Base-by-base conservation (phyloP, 2,113 vertebrate genomes). In the Emydocephalus ijimae region DNA sequence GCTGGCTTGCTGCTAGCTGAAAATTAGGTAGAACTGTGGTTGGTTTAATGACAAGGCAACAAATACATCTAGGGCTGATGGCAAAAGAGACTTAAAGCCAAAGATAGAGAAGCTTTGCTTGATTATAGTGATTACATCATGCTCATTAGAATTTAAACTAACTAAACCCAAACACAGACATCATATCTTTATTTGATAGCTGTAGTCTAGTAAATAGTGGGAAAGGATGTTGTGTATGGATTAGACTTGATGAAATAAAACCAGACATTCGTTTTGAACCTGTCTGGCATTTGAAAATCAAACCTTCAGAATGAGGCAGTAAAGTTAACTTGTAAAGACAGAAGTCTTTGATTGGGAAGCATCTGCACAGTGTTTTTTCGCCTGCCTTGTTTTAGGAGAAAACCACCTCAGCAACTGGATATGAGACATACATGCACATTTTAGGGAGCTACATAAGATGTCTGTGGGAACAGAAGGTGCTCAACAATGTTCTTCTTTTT, bases 141-240 rank as follows among this genome's bases (percentile, higher is more conserved):
- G 95, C 96, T 96, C 96, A 96, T 98, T 97, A 98, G 97, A 97
- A 97, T 94, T 97, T 97, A 96, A 97, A 97, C 93, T 93, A 96
- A 96, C 96, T 96, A 96, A 81, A 95, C 96, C 97, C 97, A 98
- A 98, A 98, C 97, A 97, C 97, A 98, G 98, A 98, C 98, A 98
- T 97, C 97, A 97, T 98, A 98, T 98, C 98, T 98, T 96, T 94
- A 91, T 94, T 96, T 97, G 98, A 99, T 98, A 98, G 97, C 95
- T 95, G 89, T 88, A 95, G 98, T 98, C 98, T 97, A 97, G 95
- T 97, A 97, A 98, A 97, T 96, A 97, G 94, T 97, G 97, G 97
- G 98, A 98, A 97, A 98, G 97, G 97, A 98, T 98, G 97, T 97
- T 96, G 92, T 97, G 97, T 97, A 94, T 92, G 98, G 98, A 98